Evolutionary conservation across 2,113 vertebrate genomes (phyloP).

Genomic region (Gnathonemus echidnorhynchus): DNA sequence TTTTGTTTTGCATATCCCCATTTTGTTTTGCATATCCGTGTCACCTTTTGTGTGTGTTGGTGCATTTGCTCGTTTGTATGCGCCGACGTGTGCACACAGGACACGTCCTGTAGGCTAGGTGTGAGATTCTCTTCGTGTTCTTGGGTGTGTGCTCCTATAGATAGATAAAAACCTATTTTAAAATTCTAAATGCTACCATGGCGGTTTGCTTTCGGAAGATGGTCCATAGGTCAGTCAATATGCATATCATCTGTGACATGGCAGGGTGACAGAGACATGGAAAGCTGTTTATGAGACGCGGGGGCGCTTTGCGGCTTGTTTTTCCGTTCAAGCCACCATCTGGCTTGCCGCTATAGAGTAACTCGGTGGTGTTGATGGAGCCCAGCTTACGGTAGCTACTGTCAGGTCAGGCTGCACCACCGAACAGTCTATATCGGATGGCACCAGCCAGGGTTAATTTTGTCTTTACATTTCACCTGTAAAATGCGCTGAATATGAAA

Average conservation of each 20-base stretch:
- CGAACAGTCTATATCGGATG: background rate
- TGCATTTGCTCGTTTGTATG: background rate
- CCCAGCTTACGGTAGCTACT: background rate
- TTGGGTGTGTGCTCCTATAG: conserved; percentile 1
- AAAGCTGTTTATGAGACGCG: conserved; percentile 23
- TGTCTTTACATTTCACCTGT: background rate
- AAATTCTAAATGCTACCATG: background rate
- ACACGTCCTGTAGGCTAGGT: background rate
- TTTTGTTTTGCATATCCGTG: too few relatives aligned
- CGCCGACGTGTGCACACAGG: background rate
- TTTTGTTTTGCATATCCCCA: too few relatives aligned
- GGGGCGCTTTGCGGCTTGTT: conserved; percentile 27
- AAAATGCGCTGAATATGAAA: background rate
- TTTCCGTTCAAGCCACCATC: conserved; percentile 38
- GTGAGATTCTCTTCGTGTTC: background rate
- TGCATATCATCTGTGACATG: background rate
- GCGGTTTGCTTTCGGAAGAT: background rate
- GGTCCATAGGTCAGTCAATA: background rate
- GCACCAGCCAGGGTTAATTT: background rate
- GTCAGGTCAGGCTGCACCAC: background rate
- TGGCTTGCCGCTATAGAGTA: conserved; percentile 27
- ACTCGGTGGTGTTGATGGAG: conserved; percentile 2
- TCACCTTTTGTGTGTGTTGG: background rate
- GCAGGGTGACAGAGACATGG: background rate
- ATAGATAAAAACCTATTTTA: background rate